phyloP scores from a whole-genome alignment of 2,113 vertebrate species.

The Hypanus sabinus region DNA sequence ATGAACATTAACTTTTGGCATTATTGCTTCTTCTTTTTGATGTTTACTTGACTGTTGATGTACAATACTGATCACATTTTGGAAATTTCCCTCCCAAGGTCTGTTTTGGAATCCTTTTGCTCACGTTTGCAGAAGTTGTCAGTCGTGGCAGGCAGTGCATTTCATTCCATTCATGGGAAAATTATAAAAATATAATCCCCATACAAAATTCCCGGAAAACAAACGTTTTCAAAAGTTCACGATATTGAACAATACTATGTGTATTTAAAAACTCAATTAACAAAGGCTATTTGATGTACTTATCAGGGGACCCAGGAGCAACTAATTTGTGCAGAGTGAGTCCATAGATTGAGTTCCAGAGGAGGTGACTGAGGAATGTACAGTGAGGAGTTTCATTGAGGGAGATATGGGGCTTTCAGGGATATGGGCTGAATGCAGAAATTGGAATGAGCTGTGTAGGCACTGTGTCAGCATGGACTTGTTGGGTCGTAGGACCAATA shows the following conservation, averaged over 20 bases:
- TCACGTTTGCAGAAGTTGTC: not conserved
- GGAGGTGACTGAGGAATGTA: no score
- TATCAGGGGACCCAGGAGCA: no score
- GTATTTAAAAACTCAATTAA: not conserved
- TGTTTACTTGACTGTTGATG: not conserved
- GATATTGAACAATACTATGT: not conserved
- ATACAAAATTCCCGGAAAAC: not conserved
- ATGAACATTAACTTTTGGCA: no score
- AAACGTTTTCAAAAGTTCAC: not conserved
- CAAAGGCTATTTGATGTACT: no score
- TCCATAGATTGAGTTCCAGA: no score
- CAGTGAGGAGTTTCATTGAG: no score
- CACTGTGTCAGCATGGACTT: no score
- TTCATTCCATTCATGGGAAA: not conserved
- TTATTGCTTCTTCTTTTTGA: not conserved
- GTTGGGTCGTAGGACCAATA: no score
- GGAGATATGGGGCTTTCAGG: no score
- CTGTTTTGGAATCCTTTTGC: not conserved
- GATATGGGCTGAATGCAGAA: no score
- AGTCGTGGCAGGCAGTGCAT: not conserved
- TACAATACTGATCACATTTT: not conserved
- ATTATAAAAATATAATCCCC: not conserved
- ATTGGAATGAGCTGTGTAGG: no score
- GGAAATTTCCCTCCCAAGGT: not conserved
- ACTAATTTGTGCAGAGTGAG: no score